Percentiles rank a stretch among this genome's conserved stretches.
Evolutionary conservation across 2,113 vertebrate genomes (phyloP).

Genomic region (Cololabis saira): DNA sequence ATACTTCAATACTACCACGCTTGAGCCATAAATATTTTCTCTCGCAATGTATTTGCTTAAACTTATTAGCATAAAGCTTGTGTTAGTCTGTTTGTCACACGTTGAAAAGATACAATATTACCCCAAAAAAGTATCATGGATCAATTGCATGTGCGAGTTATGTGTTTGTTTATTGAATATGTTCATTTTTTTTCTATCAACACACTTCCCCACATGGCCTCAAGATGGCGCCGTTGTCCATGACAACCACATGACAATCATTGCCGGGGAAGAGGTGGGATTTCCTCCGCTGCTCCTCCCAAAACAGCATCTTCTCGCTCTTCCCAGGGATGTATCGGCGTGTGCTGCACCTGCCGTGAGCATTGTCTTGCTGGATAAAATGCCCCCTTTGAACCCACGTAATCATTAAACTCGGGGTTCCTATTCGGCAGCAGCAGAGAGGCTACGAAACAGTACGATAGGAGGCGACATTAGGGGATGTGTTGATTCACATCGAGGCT

Average conservation of each 20-base stretch:
- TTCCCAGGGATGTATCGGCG: slow-evolving; percentile 52
- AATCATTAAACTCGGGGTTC: slow-evolving; percentile 8
- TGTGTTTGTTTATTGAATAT: background rate
- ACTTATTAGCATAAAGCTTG: too few relatives aligned
- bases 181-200: background rate
- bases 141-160: too few relatives aligned
- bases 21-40: too few relatives aligned
- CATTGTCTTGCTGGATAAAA: slow-evolving; percentile 16
- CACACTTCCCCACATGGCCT: slow-evolving; percentile 22
- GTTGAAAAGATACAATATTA: too few relatives aligned
- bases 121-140: too few relatives aligned
- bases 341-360: slow-evolving; percentile 59
- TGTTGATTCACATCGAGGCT: slow-evolving; percentile 41
- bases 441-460: slow-evolving; percentile 8
- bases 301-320: slow-evolving; percentile 38
- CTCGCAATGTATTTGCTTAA: too few relatives aligned
- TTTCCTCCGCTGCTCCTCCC: slow-evolving; percentile 52
- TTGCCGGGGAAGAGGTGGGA: slow-evolving; percentile 45
- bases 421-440: background rate
- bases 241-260: background rate
- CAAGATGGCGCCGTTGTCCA: slow-evolving; percentile 58
- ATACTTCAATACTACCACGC: too few relatives aligned
- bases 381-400: slow-evolving; percentile 13
- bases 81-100: too few relatives aligned
- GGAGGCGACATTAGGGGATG: slow-evolving; percentile 46